Evolutionary conservation across 30 jellyfish, hydroid and myxozoan species (phyloP).

Genomic region (Pseudorhiza aurosa): DNA sequence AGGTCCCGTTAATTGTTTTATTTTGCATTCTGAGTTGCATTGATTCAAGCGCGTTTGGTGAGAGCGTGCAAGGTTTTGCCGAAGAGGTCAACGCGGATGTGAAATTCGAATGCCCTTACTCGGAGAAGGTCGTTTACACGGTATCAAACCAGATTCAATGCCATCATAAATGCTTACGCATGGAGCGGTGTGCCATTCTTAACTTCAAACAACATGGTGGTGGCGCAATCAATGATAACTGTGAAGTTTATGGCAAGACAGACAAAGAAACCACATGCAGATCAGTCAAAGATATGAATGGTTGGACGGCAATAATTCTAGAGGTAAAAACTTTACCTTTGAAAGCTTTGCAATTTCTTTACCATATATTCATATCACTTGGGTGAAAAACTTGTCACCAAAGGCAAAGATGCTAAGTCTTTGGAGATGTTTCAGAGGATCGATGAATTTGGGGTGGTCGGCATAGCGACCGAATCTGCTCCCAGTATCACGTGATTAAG

Average conservation of each 20-base stretch:
- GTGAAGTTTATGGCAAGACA: neutral
- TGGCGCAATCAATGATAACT: neutral
- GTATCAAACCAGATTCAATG: constrained; percentile 8
- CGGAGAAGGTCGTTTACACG: neutral
- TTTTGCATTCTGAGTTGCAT: neutral
- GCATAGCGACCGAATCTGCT: too few relatives aligned
- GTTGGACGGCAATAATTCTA: neutral
- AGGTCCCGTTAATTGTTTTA: neutral
- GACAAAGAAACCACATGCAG: neutral
- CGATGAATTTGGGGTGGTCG: too few relatives aligned
- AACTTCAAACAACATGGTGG: neutral
- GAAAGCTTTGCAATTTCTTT: neutral
- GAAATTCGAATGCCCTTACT: neutral
- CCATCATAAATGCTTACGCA: neutral
- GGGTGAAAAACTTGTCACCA: too few relatives aligned
- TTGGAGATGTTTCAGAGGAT: too few relatives aligned
- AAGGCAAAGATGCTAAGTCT: too few relatives aligned
- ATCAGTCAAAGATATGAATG: constrained; percentile 2
- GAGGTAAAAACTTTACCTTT: neutral
- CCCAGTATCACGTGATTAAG: too few relatives aligned
- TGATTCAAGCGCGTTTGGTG: neutral
- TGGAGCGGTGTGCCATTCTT: neutral
- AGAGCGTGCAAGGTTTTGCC: neutral
- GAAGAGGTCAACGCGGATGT: neutral
- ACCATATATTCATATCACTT: too few relatives aligned